These are phyloP conservation scores for Gallinago media DNA, from an alignment of 2,113 vertebrate genomes.

Conservation along the genomic window DNA sequence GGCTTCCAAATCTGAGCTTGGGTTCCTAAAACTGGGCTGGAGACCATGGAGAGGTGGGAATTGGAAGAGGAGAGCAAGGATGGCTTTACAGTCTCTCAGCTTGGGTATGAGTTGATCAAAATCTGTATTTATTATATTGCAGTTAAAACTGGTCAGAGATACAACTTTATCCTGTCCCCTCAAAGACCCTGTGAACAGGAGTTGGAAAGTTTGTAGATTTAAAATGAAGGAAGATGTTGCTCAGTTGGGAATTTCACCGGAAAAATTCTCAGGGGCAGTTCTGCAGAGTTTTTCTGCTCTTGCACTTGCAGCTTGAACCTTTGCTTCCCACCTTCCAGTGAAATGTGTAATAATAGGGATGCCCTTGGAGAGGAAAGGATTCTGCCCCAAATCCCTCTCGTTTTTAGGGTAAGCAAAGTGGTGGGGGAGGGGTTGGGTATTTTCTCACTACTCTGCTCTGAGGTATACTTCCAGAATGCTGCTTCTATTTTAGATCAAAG, in stretches of 20 bases:
- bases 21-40: background rate
- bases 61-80: background rate
- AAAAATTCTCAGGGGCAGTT: background rate
- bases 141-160: background rate
- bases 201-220: background rate
- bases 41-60: background rate
- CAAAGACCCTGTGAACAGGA: background rate
- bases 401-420: background rate
- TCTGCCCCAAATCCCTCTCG: background rate
- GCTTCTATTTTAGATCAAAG: constrained; percentile 10
- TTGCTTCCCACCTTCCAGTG: background rate
- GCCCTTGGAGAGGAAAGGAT: background rate
- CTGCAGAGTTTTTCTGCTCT: background rate
- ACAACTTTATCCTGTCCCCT: background rate
- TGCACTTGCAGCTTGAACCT: background rate
- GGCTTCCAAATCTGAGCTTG: background rate
- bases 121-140: background rate
- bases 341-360: rapidly evolving
- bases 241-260: background rate
- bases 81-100: background rate
- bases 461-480: background rate
- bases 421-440: background rate
- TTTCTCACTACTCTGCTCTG: background rate
- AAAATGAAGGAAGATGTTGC: background rate
- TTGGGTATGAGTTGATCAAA: background rate